phyloP scores from a whole-genome alignment of 2,888 invertebrate genomes.

The Drosophila trichaetosa region DNA sequence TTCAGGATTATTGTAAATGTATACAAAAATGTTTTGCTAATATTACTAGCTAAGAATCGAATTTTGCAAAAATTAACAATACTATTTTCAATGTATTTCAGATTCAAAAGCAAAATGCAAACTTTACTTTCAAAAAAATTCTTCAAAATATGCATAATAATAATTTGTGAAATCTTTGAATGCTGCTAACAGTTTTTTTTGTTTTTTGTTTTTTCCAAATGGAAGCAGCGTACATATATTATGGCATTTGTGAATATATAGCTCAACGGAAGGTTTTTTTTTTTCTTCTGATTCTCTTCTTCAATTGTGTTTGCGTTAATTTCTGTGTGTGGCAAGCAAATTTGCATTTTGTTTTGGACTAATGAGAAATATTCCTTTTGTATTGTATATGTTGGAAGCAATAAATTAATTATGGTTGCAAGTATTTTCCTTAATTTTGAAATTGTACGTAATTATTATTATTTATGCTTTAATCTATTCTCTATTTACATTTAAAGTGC shows the following conservation, averaged over 20 bases:
- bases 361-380: constrained; percentile 10
- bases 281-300: background rate
- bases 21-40: constrained; percentile 35
- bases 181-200: constrained; percentile 21
- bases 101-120: constrained; percentile 41
- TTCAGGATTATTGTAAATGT: constrained; percentile 19
- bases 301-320: constrained; percentile 5
- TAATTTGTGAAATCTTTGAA: constrained; percentile 24
- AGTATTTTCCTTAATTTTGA: constrained; percentile 21
- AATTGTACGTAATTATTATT: constrained; percentile 9
- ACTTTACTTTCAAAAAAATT: constrained; percentile 7
- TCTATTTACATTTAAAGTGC: constrained; percentile 50
- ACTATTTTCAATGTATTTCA: constrained; percentile 6
- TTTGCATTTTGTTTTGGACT: constrained; percentile 31
- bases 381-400: constrained; percentile 34
- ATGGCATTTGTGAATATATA: constrained; percentile 32
- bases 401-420: constrained; percentile 36
- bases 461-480: constrained; percentile 10
- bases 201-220: constrained; percentile 10
- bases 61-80: constrained; percentile 24
- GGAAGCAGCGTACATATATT: constrained; percentile 40
- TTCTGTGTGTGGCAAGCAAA: constrained; percentile 35
- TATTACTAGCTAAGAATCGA: constrained; percentile 59
- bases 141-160: constrained; percentile 20
- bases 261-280: constrained; percentile 36